Percentiles rank a stretch among this genome's conserved stretches.
phyloP scores from a whole-genome alignment of 1,140 invertebrate species.

The Micrasema longulum region DNA sequence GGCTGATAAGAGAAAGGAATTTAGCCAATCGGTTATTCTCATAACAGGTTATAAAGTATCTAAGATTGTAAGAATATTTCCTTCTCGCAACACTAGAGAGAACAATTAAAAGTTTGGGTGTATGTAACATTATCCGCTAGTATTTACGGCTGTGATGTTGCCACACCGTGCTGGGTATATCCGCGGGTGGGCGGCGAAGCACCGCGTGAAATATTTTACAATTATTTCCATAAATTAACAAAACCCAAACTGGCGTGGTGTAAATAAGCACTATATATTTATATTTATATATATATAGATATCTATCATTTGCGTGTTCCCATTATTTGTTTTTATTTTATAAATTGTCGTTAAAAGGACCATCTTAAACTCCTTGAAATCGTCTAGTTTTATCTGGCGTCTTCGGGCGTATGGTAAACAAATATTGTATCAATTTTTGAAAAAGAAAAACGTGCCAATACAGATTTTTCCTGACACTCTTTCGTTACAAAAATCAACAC shows the following conservation, averaged over 20 bases:
- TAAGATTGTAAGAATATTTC: too few species aligned
- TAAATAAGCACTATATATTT: not conserved
- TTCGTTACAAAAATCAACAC: too few species aligned
- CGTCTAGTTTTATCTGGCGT: not conserved
- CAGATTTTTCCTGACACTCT: too few species aligned
- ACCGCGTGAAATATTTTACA: conserved; percentile 29
- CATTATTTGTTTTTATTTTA: conserved; percentile 1
- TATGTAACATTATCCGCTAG: too few species aligned
- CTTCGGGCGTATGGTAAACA: not conserved
- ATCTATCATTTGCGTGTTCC: not conserved
- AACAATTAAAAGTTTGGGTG: too few species aligned
- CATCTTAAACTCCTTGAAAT: not conserved
- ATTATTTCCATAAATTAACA: conserved; percentile 26
- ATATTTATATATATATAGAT: not conserved
- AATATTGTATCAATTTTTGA: not conserved
- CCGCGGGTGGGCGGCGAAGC: conserved; percentile 19
- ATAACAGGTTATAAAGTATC: too few species aligned
- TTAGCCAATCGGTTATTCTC: too few species aligned
- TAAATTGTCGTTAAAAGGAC: not conserved
- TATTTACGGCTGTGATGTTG: conserved; percentile 16
- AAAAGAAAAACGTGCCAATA: too few species aligned
- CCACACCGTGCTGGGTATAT: not conserved
- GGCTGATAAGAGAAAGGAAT: too few species aligned
- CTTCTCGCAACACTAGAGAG: too few species aligned
- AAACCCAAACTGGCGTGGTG: conserved; percentile 10